Evolutionary conservation across 2,888 invertebrate species (phyloP).

Genomic region (Punctoribates punctum): DNA sequence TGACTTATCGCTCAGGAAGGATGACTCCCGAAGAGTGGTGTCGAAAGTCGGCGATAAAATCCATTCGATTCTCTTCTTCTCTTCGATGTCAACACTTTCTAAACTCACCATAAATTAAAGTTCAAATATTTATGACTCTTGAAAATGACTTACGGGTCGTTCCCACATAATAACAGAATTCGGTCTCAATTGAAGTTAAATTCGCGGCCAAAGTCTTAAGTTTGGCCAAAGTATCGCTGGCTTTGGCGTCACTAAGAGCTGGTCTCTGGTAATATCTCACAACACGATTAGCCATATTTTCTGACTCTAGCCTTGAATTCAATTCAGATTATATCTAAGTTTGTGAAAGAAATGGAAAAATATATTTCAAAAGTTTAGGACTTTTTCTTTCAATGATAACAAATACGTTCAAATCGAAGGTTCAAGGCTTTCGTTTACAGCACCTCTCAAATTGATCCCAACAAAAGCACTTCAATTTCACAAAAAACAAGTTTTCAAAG

Average conservation of each 20-base stretch:
- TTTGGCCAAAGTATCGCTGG: constrained; percentile 22
- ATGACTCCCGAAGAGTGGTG: constrained; percentile 6
- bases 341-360: background rate
- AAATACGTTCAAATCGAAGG: no score
- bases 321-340: background rate
- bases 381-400: no score
- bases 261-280: constrained; percentile 42
- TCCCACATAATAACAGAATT: constrained; percentile 41
- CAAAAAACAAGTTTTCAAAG: no score
- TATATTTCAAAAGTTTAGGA: background rate
- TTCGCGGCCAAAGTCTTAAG: background rate
- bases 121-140: background rate
- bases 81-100: constrained; percentile 13
- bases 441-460: no score
- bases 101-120: background rate
- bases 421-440: no score
- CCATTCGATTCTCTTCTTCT: constrained; percentile 35
- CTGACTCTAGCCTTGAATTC: background rate
- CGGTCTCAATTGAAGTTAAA: constrained; percentile 32
- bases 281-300: constrained; percentile 36
- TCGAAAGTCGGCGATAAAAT: constrained; percentile 41
- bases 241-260: constrained; percentile 31
- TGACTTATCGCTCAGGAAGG: background rate
- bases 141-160: constrained; percentile 30
- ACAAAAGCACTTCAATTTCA: no score